Evolutionary conservation across 64 coral and sea anemone genomes (phyloP).

Genomic region (Stylophora pistillata): DNA sequence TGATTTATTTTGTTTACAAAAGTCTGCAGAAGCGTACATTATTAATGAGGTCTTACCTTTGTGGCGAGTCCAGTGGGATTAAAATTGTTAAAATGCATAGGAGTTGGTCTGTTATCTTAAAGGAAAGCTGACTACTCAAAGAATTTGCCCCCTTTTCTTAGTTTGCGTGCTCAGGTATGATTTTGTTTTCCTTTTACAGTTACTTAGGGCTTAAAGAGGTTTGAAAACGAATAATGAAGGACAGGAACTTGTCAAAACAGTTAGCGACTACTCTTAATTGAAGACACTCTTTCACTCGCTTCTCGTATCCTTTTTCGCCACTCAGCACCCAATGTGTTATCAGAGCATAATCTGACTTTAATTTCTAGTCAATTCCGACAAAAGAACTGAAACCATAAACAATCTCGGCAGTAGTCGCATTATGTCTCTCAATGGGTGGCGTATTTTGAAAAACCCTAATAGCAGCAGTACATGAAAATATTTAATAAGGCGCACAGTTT

Average conservation of each 20-base stretch:
- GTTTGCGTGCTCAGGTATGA: neutral
- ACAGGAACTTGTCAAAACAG: neutral
- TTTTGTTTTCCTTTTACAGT: neutral
- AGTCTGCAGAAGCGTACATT: neutral
- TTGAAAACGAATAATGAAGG: neutral
- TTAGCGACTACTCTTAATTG: neutral
- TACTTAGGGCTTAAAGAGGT: neutral
- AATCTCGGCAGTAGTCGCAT: neutral
- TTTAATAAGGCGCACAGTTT: slow-evolving; percentile 8
- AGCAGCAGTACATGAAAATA: neutral
- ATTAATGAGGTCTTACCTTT: slow-evolving; percentile 13
- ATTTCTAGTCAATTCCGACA: neutral
- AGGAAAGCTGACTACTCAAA: neutral
- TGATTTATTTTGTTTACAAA: slow-evolving; percentile 13
- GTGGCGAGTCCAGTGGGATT: slow-evolving; percentile 14
- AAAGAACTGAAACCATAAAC: neutral
- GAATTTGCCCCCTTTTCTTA: neutral
- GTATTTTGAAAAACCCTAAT: neutral
- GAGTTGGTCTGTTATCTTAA: neutral
- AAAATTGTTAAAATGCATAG: neutral
- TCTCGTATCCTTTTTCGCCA: neutral
- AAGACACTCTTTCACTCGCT: neutral
- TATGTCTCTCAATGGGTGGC: slow-evolving; percentile 3
- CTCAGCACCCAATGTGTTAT: neutral
- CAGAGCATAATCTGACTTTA: neutral